phyloP scores from a whole-genome alignment of 1,140 invertebrate species.

The Lepidostoma basale region DNA sequence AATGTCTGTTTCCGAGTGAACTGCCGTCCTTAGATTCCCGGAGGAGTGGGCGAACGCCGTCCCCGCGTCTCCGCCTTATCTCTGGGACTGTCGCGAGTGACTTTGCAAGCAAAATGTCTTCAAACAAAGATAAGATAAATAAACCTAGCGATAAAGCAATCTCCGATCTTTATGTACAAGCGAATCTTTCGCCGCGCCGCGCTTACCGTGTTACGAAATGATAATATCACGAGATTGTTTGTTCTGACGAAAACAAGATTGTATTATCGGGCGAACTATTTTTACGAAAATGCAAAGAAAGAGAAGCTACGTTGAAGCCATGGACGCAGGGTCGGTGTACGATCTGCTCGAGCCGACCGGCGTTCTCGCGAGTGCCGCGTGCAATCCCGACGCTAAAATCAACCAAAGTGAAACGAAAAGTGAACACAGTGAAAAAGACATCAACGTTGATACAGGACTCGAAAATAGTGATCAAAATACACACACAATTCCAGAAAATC shows the following conservation, averaged over 20 bases:
- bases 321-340: constrained; percentile 31
- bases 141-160: neutral
- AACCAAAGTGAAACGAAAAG: neutral
- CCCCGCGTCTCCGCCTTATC: neutral
- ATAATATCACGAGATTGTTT: constrained; percentile 15
- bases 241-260: too few relatives aligned
- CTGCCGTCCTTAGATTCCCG: too few relatives aligned
- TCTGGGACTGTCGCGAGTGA: neutral
- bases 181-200: neutral
- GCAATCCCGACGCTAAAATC: neutral
- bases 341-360: neutral
- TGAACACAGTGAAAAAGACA: neutral
- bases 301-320: constrained; percentile 41
- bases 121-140: constrained; percentile 23
- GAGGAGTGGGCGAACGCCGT: neutral
- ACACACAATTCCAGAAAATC: neutral
- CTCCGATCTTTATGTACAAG: constrained; percentile 12
- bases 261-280: too few relatives aligned
- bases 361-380: neutral
- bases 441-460: neutral
- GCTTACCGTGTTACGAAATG: constrained; percentile 4
- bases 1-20: neutral
- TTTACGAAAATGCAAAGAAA: constrained; percentile 37
- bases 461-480: neutral
- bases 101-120: constrained; percentile 19